These are phyloP conservation scores for Meloidogyne floridensis DNA, from an alignment of 1,140 invertebrate genomes.

Conservation along the genomic window DNA sequence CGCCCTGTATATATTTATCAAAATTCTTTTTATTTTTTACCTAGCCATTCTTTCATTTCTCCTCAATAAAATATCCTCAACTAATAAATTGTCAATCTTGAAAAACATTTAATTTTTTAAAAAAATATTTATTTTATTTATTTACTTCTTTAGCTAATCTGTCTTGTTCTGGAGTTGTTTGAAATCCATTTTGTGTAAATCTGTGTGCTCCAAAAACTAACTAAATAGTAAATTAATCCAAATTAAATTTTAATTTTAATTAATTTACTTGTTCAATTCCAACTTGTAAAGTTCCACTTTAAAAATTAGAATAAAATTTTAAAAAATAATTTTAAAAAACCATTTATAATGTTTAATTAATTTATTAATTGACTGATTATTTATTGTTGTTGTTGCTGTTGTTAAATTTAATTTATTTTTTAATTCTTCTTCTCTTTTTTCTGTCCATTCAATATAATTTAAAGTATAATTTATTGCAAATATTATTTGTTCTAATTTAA, in stretches of 20 bases:
- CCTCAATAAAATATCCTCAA: slow-evolving; percentile 40
- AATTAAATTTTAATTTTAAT: not conserved
- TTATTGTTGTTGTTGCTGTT: not conserved
- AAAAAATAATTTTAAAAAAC: not conserved
- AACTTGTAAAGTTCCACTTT: slow-evolving; percentile 6
- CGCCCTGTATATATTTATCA: not conserved
- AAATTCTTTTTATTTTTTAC: not conserved
- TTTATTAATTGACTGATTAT: slow-evolving; percentile 6
- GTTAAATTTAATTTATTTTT: not conserved
- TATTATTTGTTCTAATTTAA: slow-evolving; percentile 35
- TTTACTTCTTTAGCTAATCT: slow-evolving; percentile 25
- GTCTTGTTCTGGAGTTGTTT: slow-evolving; percentile 33
- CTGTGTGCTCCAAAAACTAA: slow-evolving; percentile 34
- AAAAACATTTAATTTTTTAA: slow-evolving; percentile 8
- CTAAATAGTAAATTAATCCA: not conserved
- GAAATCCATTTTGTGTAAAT: slow-evolving; percentile 39
- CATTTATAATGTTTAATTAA: slow-evolving; percentile 11
- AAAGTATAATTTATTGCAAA: slow-evolving; percentile 54
- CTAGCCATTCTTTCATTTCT: slow-evolving; percentile 40
- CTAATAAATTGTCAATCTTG: slow-evolving; percentile 37
- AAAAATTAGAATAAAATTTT: not conserved
- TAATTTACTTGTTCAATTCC: slow-evolving; percentile 6
- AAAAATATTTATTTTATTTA: not conserved
- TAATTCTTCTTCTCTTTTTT: slow-evolving; percentile 15
- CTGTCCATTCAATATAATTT: slow-evolving; percentile 51